Conservation (phyloP, 2,113 vertebrate genomes). For the Oxyura jamaicensis region DNA sequence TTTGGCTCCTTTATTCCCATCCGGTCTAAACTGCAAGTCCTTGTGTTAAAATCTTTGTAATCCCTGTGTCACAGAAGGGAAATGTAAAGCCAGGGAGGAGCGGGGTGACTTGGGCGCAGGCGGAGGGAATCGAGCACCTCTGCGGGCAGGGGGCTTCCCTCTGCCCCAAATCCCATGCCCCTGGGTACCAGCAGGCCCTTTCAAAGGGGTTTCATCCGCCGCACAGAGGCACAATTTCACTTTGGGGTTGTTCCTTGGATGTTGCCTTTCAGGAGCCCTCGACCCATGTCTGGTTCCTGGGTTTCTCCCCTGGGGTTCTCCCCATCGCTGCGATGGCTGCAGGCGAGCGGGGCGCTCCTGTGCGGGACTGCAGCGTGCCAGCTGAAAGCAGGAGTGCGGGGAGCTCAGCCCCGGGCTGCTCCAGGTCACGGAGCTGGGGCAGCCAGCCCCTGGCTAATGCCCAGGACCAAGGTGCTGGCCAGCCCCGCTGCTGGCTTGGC, state of each 20-base stretch:
- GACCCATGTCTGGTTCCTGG: not conserved
- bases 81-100: not conserved
- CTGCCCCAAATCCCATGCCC: not conserved
- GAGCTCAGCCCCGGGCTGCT: not conserved
- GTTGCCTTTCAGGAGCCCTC: not conserved
- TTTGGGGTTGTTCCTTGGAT: no score
- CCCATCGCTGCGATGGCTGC: not conserved
- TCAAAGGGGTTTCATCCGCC: not conserved
- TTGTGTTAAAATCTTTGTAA: not conserved
- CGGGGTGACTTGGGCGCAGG: not conserved
- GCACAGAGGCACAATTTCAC: no score
- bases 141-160: accelerated
- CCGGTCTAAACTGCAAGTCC: not conserved
- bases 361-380: not conserved
- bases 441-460: not conserved
- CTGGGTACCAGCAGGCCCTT: not conserved
- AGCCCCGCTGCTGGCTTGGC: accelerated
- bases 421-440: not conserved
- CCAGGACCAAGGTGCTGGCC: not conserved
- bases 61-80: not conserved
- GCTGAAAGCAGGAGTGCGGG: no score
- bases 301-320: not conserved
- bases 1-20: not conserved
- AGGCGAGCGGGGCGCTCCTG: not conserved
- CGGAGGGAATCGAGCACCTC: not conserved